Evolutionary conservation across 2,888 invertebrate genomes (phyloP).

Genomic region (Holacanthella duospinosa): DNA sequence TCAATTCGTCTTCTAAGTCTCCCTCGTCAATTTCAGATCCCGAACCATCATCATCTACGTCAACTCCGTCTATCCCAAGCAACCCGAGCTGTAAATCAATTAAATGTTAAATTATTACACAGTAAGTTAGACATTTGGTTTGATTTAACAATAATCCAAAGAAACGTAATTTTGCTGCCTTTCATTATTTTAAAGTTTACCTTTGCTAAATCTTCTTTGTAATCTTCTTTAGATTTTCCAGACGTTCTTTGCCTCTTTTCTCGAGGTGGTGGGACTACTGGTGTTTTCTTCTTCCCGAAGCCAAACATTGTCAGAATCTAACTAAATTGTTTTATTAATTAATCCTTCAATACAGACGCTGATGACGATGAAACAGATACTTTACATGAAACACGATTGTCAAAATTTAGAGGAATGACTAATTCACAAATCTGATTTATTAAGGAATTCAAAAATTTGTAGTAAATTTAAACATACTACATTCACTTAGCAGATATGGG

Average conservation of each 20-base stretch:
- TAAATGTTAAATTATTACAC: constrained; percentile 8
- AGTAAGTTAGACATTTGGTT: not conserved
- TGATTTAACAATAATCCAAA: not conserved
- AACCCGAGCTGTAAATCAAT: constrained; percentile 61
- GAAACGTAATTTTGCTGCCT: not conserved
- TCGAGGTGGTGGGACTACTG: constrained; percentile 1
- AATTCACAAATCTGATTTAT: not conserved
- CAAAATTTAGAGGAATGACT: not conserved
- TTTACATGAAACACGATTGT: not conserved
- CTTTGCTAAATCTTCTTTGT: constrained; percentile 8
- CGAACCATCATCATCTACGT: constrained; percentile 47
- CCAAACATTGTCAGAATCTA: constrained; percentile 11
- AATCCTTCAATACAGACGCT: not conserved
- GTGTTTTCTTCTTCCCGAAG: constrained; percentile 1
- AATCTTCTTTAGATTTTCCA: constrained; percentile 3
- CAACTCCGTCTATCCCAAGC: constrained; percentile 57
- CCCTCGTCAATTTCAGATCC: constrained; percentile 53
- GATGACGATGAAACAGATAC: not conserved
- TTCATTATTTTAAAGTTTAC: not conserved
- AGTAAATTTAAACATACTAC: not conserved
- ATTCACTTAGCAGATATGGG: no score
- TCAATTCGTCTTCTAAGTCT: constrained; percentile 77
- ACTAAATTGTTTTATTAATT: not conserved
- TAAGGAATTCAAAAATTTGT: not conserved
- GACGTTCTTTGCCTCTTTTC: constrained; percentile 4